Conservation (phyloP, 2,888 invertebrate species). For the Ctena decussata region DNA sequence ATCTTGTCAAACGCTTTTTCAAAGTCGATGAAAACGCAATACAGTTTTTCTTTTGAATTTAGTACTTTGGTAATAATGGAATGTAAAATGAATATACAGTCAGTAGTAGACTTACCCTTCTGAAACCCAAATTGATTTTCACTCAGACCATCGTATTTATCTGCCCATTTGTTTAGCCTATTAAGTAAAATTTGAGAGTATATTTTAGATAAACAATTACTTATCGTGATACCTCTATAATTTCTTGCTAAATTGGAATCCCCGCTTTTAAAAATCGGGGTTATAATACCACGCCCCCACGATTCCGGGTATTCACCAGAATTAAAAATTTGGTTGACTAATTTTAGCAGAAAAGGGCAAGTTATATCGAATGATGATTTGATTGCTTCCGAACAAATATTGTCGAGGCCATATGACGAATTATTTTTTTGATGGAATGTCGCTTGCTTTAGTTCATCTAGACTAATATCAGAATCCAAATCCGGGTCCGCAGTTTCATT, state of each 20-base stretch:
- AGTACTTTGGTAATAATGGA: neutral
- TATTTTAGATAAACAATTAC: neutral
- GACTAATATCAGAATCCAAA: neutral
- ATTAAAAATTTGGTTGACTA: neutral
- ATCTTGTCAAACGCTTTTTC: neutral
- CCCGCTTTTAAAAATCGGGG: neutral
- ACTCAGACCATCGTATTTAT: neutral
- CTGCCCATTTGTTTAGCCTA: constrained; percentile 1
- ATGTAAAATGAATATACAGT: neutral
- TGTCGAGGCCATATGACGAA: neutral
- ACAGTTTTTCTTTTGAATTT: neutral
- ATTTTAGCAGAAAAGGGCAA: neutral
- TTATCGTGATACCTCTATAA: neutral
- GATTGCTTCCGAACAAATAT: neutral
- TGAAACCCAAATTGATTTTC: neutral
- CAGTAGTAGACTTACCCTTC: neutral
- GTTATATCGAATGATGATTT: neutral
- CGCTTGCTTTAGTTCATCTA: neutral
- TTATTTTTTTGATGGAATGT: neutral
- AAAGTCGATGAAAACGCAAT: neutral
- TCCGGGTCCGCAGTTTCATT: neutral
- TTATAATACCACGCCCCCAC: neutral
- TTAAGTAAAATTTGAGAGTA: constrained; percentile 3
- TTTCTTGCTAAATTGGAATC: neutral
- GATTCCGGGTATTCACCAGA: neutral